phyloP scores from a whole-genome alignment of 2,888 invertebrate genomes.

The Tenthredo mesomela region DNA sequence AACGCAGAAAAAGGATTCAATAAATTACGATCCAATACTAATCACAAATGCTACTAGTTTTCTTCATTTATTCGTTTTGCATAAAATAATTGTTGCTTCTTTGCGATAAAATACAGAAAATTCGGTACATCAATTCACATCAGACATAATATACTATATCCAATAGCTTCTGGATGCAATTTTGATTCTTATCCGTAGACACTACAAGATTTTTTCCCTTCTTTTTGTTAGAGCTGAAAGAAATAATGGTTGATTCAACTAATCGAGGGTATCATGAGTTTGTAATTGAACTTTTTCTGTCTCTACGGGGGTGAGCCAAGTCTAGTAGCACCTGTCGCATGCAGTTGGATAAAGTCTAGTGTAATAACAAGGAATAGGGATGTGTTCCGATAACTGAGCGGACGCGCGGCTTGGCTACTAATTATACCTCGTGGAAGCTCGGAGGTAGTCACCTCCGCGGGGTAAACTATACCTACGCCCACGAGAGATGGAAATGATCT shows the following conservation, averaged over 20 bases:
- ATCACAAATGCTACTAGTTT: neutral
- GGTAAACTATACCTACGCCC: neutral
- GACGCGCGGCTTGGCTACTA: neutral
- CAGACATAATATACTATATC: neutral
- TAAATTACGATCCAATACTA: neutral
- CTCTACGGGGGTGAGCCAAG: neutral
- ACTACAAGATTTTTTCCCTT: neutral
- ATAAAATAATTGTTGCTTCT: neutral
- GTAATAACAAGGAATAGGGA: conserved; percentile 19
- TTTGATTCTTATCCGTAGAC: neutral
- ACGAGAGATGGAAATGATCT: conserved; percentile 6
- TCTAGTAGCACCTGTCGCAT: conserved; percentile 42
- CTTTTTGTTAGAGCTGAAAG: neutral
- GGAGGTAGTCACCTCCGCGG: neutral
- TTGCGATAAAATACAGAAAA: neutral
- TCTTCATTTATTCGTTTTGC: neutral
- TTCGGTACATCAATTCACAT: neutral
- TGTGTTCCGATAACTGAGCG: neutral
- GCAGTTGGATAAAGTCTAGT: conserved; percentile 11
- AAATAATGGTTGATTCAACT: neutral
- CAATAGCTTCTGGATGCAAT: neutral
- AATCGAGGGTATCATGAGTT: neutral
- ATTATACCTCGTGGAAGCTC: conserved; percentile 14
- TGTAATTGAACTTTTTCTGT: conserved; percentile 15
- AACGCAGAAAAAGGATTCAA: neutral